Conservation (phyloP, 2,113 vertebrate genomes). For the Eulacestoma nigropectus region DNA sequence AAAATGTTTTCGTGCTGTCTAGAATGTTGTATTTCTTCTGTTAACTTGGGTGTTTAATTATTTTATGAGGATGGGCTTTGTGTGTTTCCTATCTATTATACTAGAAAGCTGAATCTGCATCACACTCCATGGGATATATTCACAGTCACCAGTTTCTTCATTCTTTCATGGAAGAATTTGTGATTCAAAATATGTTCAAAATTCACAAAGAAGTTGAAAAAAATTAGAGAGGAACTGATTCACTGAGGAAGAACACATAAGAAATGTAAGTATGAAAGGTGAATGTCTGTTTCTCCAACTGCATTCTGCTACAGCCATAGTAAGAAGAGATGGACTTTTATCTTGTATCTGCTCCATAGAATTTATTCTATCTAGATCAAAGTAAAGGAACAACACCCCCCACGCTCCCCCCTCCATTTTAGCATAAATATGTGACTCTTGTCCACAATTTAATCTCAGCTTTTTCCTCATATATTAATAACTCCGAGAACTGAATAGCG, state of each 20-base stretch:
- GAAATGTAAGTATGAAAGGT: neutral
- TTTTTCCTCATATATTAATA: neutral
- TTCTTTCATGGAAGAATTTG: neutral
- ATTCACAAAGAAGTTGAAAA: neutral
- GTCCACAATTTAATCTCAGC: neutral
- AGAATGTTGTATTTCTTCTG: neutral
- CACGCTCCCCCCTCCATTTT: fast-evolving
- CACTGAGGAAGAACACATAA: neutral
- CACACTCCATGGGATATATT: neutral
- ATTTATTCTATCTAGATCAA: neutral
- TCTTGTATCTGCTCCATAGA: neutral
- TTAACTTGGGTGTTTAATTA: neutral
- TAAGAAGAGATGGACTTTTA: neutral
- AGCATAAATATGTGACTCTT: neutral
- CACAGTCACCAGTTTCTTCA: neutral
- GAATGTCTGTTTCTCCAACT: neutral
- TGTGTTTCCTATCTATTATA: neutral
- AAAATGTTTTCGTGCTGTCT: neutral
- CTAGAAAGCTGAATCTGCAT: neutral
- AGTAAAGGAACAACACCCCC: neutral
- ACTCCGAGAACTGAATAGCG: neutral
- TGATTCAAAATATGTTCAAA: neutral
- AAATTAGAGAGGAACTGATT: neutral
- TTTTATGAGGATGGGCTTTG: neutral
- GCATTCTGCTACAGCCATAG: fast-evolving